Evolutionary conservation across 2,888 invertebrate genomes (phyloP).

Genomic region (Parnassius smintheus): DNA sequence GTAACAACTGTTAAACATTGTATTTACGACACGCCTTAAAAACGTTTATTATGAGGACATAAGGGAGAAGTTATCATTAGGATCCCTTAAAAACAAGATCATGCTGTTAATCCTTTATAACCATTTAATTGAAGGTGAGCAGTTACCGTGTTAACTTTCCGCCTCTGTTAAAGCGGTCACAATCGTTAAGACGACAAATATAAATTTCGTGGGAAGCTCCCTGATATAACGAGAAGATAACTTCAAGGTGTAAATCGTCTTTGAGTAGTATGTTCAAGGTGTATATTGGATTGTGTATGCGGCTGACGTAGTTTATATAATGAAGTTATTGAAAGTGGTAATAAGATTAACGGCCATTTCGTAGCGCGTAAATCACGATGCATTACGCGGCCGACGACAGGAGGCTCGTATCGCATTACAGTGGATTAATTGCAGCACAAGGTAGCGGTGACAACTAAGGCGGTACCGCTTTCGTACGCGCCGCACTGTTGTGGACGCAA

Average conservation of each 20-base stretch:
- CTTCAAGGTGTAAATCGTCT: slow-evolving; percentile 39
- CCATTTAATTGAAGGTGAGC: slow-evolving; percentile 60
- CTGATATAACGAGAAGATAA: slow-evolving; percentile 37
- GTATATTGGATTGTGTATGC: slow-evolving; percentile 55
- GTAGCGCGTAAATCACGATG: slow-evolving; percentile 76
- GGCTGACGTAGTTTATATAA: slow-evolving; percentile 59
- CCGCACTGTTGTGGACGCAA: neutral
- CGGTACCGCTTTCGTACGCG: slow-evolving; percentile 30
- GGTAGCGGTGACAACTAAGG: slow-evolving; percentile 57
- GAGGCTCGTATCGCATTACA: slow-evolving; percentile 74
- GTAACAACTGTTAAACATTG: no score
- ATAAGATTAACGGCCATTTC: slow-evolving; percentile 78
- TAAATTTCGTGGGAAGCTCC: slow-evolving; percentile 73
- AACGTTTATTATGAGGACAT: no score
- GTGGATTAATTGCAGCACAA: slow-evolving; percentile 67
- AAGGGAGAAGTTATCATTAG: no score
- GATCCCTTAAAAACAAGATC: slow-evolving; percentile 18
- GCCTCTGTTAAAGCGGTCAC: slow-evolving; percentile 63
- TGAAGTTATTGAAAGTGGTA: slow-evolving; percentile 80
- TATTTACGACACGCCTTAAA: no score
- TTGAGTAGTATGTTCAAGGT: slow-evolving; percentile 53
- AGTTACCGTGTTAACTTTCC: slow-evolving; percentile 59
- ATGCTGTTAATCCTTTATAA: slow-evolving; percentile 46
- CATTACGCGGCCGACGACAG: slow-evolving; percentile 77
- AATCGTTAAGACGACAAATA: slow-evolving; percentile 73